Evolutionary conservation across 92 coral and sea anemone genomes (phyloP), one percentile per base, ranked within the genome.

Genomic region (Phenganax subtilis): DNA sequence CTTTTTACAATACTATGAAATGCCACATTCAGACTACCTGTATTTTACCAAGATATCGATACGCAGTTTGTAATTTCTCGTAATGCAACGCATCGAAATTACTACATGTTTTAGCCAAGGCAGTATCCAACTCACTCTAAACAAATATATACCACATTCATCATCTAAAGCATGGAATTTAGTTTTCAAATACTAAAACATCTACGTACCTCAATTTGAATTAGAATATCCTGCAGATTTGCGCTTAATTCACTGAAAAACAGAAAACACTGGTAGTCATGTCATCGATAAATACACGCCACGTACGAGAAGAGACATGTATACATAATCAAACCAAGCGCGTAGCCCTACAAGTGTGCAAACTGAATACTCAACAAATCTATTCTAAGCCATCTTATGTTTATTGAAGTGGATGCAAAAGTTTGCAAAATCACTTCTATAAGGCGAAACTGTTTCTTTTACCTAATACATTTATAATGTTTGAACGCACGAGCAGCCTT

Each of bases 401-500:
- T 37, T 37, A 37, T 37, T 37, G 5, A 37, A 37, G 5, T 37
- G 47, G 47, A 37, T 37, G 47, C 47, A 5, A 37, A 37, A 37
- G 52, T 30, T 28, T 9, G 17, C 15, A 25, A 9, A n/a, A 30
- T 62, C 10, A 37, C 12, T 9, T 29, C 28, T 20, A 15, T 27
- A 1, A 25, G 16, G 44, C 14, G 14, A 12, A 71, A 75, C 6
- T 8, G n/a, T 44, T 62, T 60, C 1, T 71, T 51, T 52, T 75
- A 89, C 97, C 97, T 92, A 58, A 94, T 94, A 69, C 98, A 94
- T 81, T 88, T 86, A 87, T 94, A 94, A 75, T 94, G 98, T 82
- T 94, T 94, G 85, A 89, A 94, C 52, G 98, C 96, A 62, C 97
- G 90, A 20, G 98, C 98, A 28, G 98, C 98, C 57, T 94, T 94